phyloP scores from a whole-genome alignment of 2,113 vertebrate species.

The Bungarus multicinctus region DNA sequence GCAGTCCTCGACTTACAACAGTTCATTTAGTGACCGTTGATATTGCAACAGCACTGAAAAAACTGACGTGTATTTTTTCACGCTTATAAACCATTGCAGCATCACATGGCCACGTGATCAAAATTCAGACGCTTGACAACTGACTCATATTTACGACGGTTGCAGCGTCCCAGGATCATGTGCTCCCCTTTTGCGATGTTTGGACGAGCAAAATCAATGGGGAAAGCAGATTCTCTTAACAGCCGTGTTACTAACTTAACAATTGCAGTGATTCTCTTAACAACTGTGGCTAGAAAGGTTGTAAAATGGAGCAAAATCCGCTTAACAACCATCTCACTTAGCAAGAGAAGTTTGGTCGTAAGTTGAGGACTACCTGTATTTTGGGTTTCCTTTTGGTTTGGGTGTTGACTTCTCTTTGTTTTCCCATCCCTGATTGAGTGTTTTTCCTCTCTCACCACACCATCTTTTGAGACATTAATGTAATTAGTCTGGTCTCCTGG shows the following conservation, averaged over 20 bases:
- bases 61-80: not conserved
- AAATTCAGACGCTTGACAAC: not conserved
- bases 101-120: not conserved
- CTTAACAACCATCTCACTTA: not conserved
- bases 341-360: not conserved
- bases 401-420: not conserved
- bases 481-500: conserved; percentile 7
- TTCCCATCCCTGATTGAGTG: not conserved
- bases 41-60: not conserved
- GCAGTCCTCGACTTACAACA: not conserved
- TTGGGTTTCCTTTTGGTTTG: not conserved
- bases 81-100: not conserved
- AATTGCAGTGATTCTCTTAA: not conserved
- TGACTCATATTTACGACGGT: not conserved
- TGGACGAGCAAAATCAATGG: not conserved
- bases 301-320: not conserved
- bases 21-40: not conserved
- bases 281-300: not conserved
- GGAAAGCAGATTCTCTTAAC: not conserved
- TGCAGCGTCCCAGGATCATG: not conserved
- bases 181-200: not conserved
- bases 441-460: not conserved
- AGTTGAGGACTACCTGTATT: not conserved
- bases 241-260: not conserved
- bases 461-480: not conserved